Percentiles rank a stretch among this genome's conserved stretches.
Evolutionary conservation across 2,888 invertebrate genomes (phyloP).

Genomic region (Rotaria magnacalcarata): DNA sequence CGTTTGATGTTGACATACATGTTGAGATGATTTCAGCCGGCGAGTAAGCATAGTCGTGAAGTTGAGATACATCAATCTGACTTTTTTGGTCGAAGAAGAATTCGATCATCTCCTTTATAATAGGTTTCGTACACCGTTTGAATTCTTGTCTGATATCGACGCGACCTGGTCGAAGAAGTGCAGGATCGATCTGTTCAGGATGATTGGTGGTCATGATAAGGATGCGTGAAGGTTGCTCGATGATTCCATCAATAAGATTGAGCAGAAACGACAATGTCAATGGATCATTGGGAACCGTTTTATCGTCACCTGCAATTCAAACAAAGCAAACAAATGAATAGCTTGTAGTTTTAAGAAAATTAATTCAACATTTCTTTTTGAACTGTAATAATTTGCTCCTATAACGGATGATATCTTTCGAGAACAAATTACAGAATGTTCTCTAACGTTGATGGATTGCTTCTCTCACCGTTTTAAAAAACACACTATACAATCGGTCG

Average conservation of each 20-base stretch:
- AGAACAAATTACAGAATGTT: no score
- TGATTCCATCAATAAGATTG: not conserved
- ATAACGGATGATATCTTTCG: no score
- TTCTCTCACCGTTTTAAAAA: no score
- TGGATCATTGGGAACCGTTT: not conserved
- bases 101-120: not conserved
- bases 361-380: no score
- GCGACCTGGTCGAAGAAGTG: not conserved
- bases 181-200: conserved; percentile 21
- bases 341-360: no score
- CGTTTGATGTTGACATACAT: not conserved
- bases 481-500: no score
- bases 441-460: no score
- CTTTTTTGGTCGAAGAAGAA: not conserved
- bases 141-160: conserved; percentile 14
- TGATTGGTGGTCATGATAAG: not conserved
- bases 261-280: not conserved
- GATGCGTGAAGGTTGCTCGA: not conserved
- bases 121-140: not conserved
- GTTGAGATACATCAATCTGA: not conserved
- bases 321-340: no score
- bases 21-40: not conserved
- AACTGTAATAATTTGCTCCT: no score
- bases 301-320: not conserved
- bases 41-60: not conserved